Base-by-base conservation (phyloP, 2,113 vertebrate genomes). In the Periophthalmus modestus region DNA sequence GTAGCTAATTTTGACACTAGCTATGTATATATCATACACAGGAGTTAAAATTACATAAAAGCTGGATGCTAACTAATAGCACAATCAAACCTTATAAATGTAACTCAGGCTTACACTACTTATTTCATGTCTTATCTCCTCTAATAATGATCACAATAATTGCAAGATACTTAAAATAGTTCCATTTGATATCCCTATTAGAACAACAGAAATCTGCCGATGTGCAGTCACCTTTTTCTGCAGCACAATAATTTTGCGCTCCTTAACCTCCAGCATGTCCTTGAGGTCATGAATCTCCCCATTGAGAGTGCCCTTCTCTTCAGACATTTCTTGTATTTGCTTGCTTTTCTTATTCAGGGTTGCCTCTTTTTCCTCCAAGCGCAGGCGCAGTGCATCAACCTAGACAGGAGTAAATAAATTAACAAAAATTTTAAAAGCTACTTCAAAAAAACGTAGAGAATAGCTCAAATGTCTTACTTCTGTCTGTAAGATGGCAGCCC, bases 191-290 rank as follows among this genome's bases (percentile, higher is more conserved):
- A 54, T 21, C 54, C 5, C n/a, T 55, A 10, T 57, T 28, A 15
- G 4, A 19, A 62, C 28, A 62, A 34, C 14, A 62, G 24, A 62
- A 0, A 18, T 15, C 6, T 0, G 59, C 12, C 46, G 11, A 50
- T 14, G 28, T 23, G 23, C 73, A 24, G 52, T 82, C 75, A 98
- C 98, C 96, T 99, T 99, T 91, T 99, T 99, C 92, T 99, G 98
- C 23, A 99, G 95, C 75, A 99, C 97, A 3, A 96, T 97, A 11
- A 99, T 95, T 89, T 99, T 99, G 77, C 98, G 95, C 77, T 99
- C 98, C 89, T 99, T 99, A 74, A 99, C 98, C 3, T 99, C 97
- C 83, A 99, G 87, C 98, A 99, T 99, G 89, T 99, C 98, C 77
- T 99, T 99, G 59, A 99, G 96, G 87, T 99, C 98, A 2, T 97